Evolutionary conservation across 2,888 invertebrate species (phyloP).

Genomic region (Myopa tessellatipennis): DNA sequence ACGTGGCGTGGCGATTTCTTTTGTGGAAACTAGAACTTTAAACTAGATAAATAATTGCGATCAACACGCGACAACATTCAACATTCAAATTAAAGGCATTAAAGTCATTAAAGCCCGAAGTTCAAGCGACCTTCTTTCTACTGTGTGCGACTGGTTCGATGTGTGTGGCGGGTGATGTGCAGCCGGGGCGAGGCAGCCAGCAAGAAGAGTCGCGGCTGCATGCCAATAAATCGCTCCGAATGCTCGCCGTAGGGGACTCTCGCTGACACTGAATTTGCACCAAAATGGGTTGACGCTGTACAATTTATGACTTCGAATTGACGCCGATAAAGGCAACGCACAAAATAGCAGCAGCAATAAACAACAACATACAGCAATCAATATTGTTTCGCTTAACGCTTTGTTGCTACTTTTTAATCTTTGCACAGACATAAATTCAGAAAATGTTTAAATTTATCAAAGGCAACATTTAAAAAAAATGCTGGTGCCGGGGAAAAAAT

Average conservation of each 20-base stretch:
- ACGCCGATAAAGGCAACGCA: neutral
- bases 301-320: neutral
- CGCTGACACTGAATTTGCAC: neutral
- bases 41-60: no score
- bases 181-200: neutral
- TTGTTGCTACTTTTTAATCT: conserved; percentile 6
- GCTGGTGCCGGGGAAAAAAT: neutral
- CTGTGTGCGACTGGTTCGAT: neutral
- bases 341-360: neutral
- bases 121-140: no score
- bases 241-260: neutral
- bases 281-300: neutral
- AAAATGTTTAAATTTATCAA: neutral
- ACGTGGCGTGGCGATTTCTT: no score
- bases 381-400: neutral
- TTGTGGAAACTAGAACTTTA: no score
- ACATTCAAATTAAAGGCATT: neutral
- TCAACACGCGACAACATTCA: no score
- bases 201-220: neutral
- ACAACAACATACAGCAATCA: neutral
- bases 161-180: neutral
- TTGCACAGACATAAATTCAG: neutral
- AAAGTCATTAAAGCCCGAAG: no score
- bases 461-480: neutral
- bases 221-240: neutral